Base-by-base conservation (phyloP, 2,113 vertebrate genomes). In the Sterna hirundo region DNA sequence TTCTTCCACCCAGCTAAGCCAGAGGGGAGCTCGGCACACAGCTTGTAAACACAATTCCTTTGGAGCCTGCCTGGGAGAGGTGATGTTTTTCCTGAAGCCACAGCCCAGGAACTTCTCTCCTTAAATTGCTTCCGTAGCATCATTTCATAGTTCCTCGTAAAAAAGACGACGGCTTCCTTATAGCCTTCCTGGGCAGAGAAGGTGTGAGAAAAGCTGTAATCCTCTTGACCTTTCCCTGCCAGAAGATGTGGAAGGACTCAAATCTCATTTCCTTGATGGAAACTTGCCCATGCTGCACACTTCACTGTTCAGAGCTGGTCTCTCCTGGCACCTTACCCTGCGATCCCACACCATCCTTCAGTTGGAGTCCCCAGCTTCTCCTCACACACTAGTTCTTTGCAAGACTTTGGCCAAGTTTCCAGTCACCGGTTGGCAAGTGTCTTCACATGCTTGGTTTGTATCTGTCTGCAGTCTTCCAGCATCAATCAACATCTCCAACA, bases 401-500 rank as follows among this genome's bases (percentile, higher is more conserved):
- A 66, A 47, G 22, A 30, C 15, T 51, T 76, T 49, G 20, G 22
- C 30, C 47, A 49, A 13, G 9, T 77, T 72, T 51, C n/a, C 40
- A 32, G n/a, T 26, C 11, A 5, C 34, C 38, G 34, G 36, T 25
- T 13, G 5, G 79, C 40, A 36, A 1, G 6, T n/a, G 54, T 60
- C 40, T 66, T 81, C 27, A 8, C 20, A 52, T 26, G 19, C 27
- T 76, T n/a, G 13, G 9, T 77, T 57, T 77, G 42, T n/a, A 52
- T 25, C 32, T 76, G 30, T 30, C 52, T 88, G 16, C 34, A 27
- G 10, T 30, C n/a, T 85, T 90, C 18, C 76, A 68, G 18, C 32
- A 11, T 64, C 57, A 30, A 0, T 55, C 47, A 6, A 4, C 3
- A 9, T 49, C 38, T 79, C 71, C 44, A 74, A 2, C 1, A 2